Evolutionary conservation across 92 coral and sea anemone genomes (phyloP).

Genomic region (Palythoa grandiflora): DNA sequence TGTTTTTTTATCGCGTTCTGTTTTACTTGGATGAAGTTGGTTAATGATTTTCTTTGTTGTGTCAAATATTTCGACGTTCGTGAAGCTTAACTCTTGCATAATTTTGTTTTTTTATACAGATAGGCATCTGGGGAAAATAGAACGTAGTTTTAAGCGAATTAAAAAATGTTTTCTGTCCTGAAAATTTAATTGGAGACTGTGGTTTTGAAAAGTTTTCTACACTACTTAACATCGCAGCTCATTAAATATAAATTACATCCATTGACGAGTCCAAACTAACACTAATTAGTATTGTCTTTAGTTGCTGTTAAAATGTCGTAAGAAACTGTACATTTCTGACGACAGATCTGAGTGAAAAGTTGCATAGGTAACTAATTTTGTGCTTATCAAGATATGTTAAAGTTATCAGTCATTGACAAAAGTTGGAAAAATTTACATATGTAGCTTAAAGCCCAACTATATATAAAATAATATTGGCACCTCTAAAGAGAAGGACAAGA

Average conservation of each 20-base stretch:
- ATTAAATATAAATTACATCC: constrained; percentile 37
- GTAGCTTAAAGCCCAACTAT: no score
- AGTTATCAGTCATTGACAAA: no score
- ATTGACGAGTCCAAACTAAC: not conserved
- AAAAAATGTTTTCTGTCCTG: not conserved
- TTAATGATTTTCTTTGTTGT: not conserved
- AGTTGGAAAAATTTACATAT: no score
- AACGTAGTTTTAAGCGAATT: not conserved
- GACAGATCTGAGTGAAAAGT: no score
- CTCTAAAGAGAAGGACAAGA: no score
- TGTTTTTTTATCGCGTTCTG: not conserved
- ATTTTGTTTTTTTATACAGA: not conserved
- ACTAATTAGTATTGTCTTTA: not conserved
- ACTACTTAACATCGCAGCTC: not conserved
- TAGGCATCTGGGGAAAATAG: not conserved
- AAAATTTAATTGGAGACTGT: not conserved
- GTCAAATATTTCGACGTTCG: not conserved
- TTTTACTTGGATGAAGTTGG: not conserved
- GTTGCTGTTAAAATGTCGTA: not conserved
- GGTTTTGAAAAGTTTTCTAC: not conserved
- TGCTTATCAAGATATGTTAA: no score
- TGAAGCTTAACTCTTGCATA: not conserved
- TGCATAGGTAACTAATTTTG: no score
- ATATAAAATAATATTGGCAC: no score
- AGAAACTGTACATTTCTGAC: no score